These are phyloP conservation scores for Gobio gobio DNA, from an alignment of 2,113 vertebrate species.

Conservation along the genomic window DNA sequence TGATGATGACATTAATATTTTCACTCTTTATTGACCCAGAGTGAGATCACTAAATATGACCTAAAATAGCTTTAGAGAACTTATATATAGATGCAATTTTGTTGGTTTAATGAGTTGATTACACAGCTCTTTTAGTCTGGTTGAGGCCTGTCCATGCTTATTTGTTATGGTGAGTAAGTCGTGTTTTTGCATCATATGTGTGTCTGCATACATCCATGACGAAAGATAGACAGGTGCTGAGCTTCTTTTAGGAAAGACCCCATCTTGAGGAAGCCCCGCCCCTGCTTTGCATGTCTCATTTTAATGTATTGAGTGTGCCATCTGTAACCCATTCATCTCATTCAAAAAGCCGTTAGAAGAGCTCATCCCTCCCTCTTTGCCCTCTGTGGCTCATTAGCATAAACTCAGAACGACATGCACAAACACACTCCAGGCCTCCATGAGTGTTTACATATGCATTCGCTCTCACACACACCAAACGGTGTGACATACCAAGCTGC, in stretches of 20 bases:
- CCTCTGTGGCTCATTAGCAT: conserved; percentile 53
- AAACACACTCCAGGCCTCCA: conserved; percentile 33
- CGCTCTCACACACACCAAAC: conserved; percentile 24
- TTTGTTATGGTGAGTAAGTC: conserved; percentile 14
- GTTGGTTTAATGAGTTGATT: conserved; percentile 8
- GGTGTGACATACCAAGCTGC: not conserved
- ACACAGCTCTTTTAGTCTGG: not conserved
- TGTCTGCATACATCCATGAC: conserved; percentile 33
- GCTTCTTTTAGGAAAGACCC: conserved; percentile 52
- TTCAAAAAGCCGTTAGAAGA: conserved; percentile 77
- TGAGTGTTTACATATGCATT: conserved; percentile 37
- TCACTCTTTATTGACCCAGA: not conserved
- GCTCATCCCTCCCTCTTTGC: conserved; percentile 40
- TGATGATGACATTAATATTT: not conserved
- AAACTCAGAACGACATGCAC: conserved; percentile 58
- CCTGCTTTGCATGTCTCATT: conserved; percentile 74
- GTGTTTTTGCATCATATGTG: conserved; percentile 28
- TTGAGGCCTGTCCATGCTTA: not conserved
- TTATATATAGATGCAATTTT: not conserved
- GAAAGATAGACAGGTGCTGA: conserved; percentile 51
- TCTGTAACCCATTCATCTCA: conserved; percentile 81
- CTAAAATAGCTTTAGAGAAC: not conserved
- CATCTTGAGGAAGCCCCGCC: conserved; percentile 61
- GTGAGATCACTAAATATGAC: not conserved
- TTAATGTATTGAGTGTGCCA: conserved; percentile 80